Evolutionary conservation across 2,113 vertebrate genomes (phyloP).

Genomic region (Ancistrus triradiatus): DNA sequence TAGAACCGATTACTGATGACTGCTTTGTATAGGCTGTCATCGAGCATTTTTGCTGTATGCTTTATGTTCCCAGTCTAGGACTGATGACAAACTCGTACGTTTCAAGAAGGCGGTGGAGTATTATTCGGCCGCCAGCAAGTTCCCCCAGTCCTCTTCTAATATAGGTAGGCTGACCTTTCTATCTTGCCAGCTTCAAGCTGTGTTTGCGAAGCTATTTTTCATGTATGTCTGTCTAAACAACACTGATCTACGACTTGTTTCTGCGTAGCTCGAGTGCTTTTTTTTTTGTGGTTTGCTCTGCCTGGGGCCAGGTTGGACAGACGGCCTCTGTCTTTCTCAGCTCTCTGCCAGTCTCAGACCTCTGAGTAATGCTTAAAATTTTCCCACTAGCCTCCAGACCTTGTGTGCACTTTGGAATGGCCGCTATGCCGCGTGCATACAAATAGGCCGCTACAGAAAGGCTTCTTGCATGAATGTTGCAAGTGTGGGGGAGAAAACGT

Average conservation of each 20-base stretch:
- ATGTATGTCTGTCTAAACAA: neutral
- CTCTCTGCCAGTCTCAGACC: slow-evolving; percentile 17
- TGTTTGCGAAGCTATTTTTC: neutral
- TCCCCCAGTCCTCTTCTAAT: slow-evolving; percentile 73
- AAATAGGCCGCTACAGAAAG: slow-evolving; percentile 49
- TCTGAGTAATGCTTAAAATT: slow-evolving; percentile 51
- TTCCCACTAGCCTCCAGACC: slow-evolving; percentile 41
- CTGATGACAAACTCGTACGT: slow-evolving; percentile 88
- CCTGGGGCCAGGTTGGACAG: slow-evolving; percentile 39
- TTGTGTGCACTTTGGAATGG: slow-evolving; percentile 50
- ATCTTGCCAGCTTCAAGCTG: neutral
- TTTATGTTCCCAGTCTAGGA: slow-evolving; percentile 79
- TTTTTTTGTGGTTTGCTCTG: slow-evolving; percentile 1
- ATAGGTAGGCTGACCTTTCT: slow-evolving; percentile 40
- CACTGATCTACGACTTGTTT: too few relatives aligned
- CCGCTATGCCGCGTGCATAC: slow-evolving; percentile 48
- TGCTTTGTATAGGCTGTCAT: neutral
- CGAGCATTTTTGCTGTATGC: neutral
- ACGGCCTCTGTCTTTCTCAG: slow-evolving; percentile 23
- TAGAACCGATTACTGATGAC: neutral
- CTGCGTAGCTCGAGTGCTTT: neutral
- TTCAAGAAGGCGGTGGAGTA: slow-evolving; percentile 94
- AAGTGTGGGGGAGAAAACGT: slow-evolving; percentile 13
- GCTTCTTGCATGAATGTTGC: slow-evolving; percentile 33
- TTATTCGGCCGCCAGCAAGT: slow-evolving; percentile 85